Evolutionary conservation across 1,140 invertebrate species (phyloP), one percentile per base, ranked within the genome.

Genomic region (Bombus sibiricus): DNA sequence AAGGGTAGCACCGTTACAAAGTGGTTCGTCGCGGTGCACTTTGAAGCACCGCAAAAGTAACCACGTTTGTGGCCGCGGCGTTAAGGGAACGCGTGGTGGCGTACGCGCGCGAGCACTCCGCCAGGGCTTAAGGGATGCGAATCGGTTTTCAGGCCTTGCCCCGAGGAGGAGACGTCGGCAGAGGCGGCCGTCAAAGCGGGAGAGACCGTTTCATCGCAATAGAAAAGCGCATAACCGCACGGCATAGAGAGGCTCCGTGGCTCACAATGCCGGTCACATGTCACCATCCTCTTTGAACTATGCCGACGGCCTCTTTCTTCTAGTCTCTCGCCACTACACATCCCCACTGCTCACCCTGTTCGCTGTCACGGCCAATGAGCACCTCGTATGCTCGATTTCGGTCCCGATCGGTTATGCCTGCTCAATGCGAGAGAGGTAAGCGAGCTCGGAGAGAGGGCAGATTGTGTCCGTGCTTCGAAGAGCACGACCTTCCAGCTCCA

Each of bases 241-340:
- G 69, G 81, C 86, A 87, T 83, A 91, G 89, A 90, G 86, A 89
- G 86, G 37, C 82, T 82, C 72, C 79, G 53, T 72, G 80, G 47
- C 68, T 91, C 89, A 92, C 91, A 92, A 92, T 92, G 89, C 89
- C 90, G 91, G 91, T 92, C 91, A 92, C 91, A 92, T 92, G 91
- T 92, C 91, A 92, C 90, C 89, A 91, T 89, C 84, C 74, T 77
- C 91, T 92, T 92, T 92, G 91, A 92, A 92, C 90, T 47, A n/a
- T 86, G 83, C 91, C 91, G 91, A 83, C 89, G 43, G 76, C 81
- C 73, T 86, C 85, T 91, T 90, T 90, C 85, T 91, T 90, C 86
- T 86, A 91, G 69, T 39, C 79, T 81, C 82, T 77, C 47, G 74
- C 76, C 85, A 84, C 80, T 83, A 89, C 83, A 85, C 62, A 86